Conservation (phyloP, 2,888 invertebrate species). For the Clusia tigrina region DNA sequence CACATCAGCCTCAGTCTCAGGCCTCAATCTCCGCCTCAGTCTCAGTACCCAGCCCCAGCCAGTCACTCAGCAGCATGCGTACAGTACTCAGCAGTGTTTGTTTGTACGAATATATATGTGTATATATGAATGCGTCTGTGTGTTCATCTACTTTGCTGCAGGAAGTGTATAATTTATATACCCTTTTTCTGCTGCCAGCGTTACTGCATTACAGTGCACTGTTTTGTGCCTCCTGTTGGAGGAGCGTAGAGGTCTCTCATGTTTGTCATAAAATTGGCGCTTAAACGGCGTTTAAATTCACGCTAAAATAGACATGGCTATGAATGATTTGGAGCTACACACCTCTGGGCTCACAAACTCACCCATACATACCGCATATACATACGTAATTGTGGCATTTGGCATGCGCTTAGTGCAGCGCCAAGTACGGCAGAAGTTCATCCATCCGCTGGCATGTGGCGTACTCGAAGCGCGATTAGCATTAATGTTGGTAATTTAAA, state of each 20-base stretch:
- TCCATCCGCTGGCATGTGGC: too few species aligned
- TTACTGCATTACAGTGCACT: too few species aligned
- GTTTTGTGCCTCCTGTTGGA: neutral
- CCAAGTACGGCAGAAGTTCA: neutral
- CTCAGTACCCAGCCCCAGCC: too few species aligned
- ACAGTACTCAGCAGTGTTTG: neutral
- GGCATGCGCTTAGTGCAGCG: neutral
- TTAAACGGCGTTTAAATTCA: constrained; percentile 18
- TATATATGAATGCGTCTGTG: too few species aligned
- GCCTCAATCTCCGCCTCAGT: too few species aligned
- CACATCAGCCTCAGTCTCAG: too few species aligned
- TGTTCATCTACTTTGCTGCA: neutral
- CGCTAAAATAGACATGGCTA: neutral
- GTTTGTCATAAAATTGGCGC: constrained; percentile 25
- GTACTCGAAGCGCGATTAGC: constrained; percentile 12
- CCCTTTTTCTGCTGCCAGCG: too few species aligned
- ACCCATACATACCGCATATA: neutral
- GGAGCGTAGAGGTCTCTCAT: constrained; percentile 4
- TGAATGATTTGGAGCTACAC: constrained; percentile 2
- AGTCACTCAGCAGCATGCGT: neutral
- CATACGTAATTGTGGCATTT: neutral
- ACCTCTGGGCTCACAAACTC: neutral
- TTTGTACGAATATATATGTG: too few species aligned
- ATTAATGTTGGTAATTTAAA: constrained; percentile 16
- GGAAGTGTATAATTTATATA: constrained; percentile 22